Conservation (phyloP, 2,888 invertebrate species). For the Endomychus coccineus region DNA sequence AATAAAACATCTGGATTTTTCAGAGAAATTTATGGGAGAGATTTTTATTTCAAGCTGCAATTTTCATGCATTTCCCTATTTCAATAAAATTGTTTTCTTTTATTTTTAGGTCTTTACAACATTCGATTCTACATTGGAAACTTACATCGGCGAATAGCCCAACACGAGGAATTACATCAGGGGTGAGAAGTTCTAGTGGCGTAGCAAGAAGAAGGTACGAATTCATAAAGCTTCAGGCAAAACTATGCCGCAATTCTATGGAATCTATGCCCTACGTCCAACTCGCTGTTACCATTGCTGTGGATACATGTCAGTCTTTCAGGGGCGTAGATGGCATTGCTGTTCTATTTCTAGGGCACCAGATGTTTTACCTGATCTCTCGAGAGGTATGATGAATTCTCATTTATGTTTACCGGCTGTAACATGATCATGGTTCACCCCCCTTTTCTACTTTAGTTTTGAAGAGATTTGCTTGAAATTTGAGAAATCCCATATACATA, state of each 20-base stretch:
- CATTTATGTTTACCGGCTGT: no score
- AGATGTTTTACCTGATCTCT: constrained; percentile 65
- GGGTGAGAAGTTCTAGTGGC: constrained; percentile 37
- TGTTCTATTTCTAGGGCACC: constrained; percentile 67
- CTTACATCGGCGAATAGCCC: constrained; percentile 29
- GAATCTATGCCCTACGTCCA: constrained; percentile 69
- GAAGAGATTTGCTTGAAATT: no score
- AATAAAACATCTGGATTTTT: no score
- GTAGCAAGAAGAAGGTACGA: constrained; percentile 40
- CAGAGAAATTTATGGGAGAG: no score
- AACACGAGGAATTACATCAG: constrained; percentile 37
- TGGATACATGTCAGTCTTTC: constrained; percentile 66
- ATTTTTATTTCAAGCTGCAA: no score
- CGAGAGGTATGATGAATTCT: constrained; percentile 56
- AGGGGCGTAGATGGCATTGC: constrained; percentile 76
- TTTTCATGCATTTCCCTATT: no score
- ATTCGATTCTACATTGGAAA: constrained; percentile 40
- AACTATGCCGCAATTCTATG: constrained; percentile 57
- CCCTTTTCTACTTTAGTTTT: no score
- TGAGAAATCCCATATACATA: no score
- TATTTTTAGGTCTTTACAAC: constrained; percentile 39
- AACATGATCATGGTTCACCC: no score
- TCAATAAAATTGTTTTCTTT: no score
- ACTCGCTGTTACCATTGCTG: constrained; percentile 62
- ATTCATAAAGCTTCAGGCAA: constrained; percentile 55